phyloP scores from a whole-genome alignment of 2,113 vertebrate species.

The Chinchilla lanigera region DNA sequence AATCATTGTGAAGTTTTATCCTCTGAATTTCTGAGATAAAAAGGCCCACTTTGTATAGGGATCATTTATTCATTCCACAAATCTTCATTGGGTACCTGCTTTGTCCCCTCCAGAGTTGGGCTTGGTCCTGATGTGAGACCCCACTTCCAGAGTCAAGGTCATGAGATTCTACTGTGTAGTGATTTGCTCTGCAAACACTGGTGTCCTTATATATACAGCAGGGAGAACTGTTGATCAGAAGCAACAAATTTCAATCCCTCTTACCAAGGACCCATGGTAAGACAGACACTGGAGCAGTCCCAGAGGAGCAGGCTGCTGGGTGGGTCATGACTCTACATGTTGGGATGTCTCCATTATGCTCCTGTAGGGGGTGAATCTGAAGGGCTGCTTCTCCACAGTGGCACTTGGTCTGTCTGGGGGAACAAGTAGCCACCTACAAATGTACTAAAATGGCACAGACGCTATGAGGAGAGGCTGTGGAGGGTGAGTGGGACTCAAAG shows the following conservation, averaged over 20 bases:
- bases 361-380: no score
- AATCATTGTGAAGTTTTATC: neutral
- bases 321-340: neutral
- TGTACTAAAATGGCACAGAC: neutral
- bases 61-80: neutral
- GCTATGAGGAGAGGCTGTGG: neutral
- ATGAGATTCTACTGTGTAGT: neutral
- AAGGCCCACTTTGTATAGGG: neutral
- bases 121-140: neutral
- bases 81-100: neutral
- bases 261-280: neutral
- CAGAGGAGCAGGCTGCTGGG: neutral
- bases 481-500: neutral
- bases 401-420: neutral
- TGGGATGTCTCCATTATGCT: neutral
- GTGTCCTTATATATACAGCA: neutral
- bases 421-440: neutral
- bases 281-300: neutral
- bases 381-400: neutral
- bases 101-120: neutral
- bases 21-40: neutral
- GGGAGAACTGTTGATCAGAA: constrained; percentile 15
- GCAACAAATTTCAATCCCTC: neutral
- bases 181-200: neutral
- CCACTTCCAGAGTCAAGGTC: neutral